A percentile compares a stretch with the other conserved stretches of the same genome.
phyloP scores from a whole-genome alignment of 2,797 vertebrate genomes.

The Gephyroberyx darwinii region DNA sequence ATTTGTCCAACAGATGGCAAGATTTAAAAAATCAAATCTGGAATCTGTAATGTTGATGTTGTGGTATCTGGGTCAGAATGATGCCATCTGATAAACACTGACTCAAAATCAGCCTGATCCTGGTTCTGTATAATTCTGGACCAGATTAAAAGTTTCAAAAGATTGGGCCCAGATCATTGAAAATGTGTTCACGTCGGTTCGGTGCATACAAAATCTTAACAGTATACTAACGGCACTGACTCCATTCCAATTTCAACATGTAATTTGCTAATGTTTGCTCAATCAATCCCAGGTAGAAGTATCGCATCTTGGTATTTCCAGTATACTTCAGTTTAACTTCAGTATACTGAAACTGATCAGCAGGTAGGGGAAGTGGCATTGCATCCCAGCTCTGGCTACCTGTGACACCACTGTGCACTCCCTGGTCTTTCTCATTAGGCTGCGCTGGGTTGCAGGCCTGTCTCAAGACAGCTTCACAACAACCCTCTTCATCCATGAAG shows the following conservation, averaged over 20 bases:
- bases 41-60: too few relatives aligned
- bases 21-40: too few relatives aligned
- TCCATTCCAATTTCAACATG: not conserved
- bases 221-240: not conserved
- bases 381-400: constrained; percentile 17
- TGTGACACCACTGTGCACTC: constrained; percentile 18
- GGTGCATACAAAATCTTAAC: not conserved
- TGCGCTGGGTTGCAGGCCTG: not conserved
- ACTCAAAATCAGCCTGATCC: too few relatives aligned
- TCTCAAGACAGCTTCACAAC: not conserved
- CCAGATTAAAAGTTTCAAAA: too few relatives aligned
- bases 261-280: not conserved
- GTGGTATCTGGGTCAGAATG: too few relatives aligned
- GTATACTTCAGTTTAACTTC: too few relatives aligned
- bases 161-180: too few relatives aligned
- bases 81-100: too few relatives aligned
- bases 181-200: not conserved
- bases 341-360: not conserved
- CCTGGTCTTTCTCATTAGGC: constrained; percentile 20
- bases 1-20: too few relatives aligned
- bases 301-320: not conserved
- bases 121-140: too few relatives aligned
- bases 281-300: not conserved
- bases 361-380: not conserved
- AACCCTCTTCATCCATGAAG: constrained; percentile 26